Evolutionary conservation across 2,888 invertebrate species (phyloP), one percentile per base, ranked within the genome.

Genomic region (Drosophila mettleri): DNA sequence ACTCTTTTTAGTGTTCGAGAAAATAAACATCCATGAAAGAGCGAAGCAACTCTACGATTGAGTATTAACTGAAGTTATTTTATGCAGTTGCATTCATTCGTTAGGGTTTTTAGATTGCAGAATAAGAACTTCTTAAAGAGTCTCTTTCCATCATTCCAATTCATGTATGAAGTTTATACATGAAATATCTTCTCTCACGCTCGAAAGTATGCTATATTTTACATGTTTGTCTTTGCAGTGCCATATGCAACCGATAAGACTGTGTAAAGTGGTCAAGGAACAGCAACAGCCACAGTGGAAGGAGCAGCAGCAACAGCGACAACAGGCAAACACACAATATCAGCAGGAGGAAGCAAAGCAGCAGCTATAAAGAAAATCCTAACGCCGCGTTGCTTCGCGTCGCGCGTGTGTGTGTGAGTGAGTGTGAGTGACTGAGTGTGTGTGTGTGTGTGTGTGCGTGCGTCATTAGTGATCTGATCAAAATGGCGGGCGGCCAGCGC

Each of bases 211-310:
- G 27, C 27, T 39, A 34, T 1, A 14, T 18, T 33, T 24, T 41
- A 10, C n/a, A 12, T 34, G 22, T n/a, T 6, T 20, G n/a, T 68
- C 14, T 52, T 69, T 74, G 24, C 80, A 84, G 83, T 83, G 83
- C 83, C 85, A 80, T 77, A 84, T 80, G 85, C 85, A 85, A 84
- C 79, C 79, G 78, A 84, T 85, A 79, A 85, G 83, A 85, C 85
- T 85, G 83, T 74, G 78, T 63, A 66, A 74, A 63, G 63, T 80
- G 78, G 82, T 81, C 80, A 74, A 79, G 76, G 68, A 43, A 18
- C 14, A 20, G 31, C 69, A 71, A 55, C 66, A 57, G 52, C 16
- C 27, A 8, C 38, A 39, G 31, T 29, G 24, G n/a, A 16, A 24
- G 7, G 18, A 46, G 9, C n/a, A 54, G 53, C 1, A 53, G 9